Evolutionary conservation across 2,113 vertebrate genomes (phyloP).

Genomic region (Toxostoma redivivum): DNA sequence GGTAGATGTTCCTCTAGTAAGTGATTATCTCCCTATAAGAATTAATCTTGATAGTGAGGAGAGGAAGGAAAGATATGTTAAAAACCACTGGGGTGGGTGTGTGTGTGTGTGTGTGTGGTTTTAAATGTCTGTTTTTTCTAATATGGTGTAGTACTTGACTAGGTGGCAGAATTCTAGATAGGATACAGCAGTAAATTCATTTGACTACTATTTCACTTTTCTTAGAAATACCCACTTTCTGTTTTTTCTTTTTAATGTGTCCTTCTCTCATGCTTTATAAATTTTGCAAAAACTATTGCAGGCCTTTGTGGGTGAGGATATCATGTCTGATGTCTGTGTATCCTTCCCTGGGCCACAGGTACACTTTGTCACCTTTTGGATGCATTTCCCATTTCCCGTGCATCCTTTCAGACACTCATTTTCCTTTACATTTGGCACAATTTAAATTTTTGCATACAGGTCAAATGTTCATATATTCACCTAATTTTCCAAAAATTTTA

Average conservation of each 20-base stretch:
- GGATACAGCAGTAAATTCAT: background rate
- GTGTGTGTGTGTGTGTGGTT: background rate
- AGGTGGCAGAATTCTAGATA: background rate
- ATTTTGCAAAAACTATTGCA: background rate
- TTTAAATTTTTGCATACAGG: background rate
- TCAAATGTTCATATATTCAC: background rate
- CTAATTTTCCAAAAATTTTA: background rate
- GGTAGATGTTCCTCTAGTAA: background rate
- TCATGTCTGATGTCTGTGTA: background rate
- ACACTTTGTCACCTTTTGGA: background rate
- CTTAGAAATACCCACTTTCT: background rate
- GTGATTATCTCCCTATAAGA: background rate
- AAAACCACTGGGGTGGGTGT: fast-evolving
- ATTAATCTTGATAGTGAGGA: background rate
- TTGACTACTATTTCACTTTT: background rate
- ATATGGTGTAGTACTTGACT: background rate
- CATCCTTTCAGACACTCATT: background rate
- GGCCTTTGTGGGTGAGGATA: background rate
- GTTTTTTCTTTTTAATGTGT: background rate
- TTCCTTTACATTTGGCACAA: background rate
- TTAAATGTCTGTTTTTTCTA: background rate
- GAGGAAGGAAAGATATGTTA: background rate
- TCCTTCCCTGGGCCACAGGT: background rate
- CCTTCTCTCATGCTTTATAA: background rate
- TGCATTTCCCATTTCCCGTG: background rate